Conservation (phyloP, 2,113 vertebrate genomes). For the Corythornis vintsioides region DNA sequence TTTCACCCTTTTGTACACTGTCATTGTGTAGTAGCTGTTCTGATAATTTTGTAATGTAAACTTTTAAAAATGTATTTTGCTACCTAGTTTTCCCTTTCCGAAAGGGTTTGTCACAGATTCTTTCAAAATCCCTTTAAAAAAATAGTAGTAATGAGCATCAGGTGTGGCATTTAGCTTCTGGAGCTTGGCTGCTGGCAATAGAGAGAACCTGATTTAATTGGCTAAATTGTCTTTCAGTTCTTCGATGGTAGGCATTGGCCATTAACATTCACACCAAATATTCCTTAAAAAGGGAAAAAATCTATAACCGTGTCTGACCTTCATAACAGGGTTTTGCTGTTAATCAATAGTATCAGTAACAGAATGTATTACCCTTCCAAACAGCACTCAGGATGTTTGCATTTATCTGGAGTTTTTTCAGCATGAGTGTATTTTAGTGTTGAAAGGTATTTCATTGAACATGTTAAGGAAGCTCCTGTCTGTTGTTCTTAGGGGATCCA, state of each 20-base stretch:
- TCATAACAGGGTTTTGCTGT: not conserved
- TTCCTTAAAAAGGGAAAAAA: conserved; percentile 30
- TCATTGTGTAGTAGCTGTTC: not conserved
- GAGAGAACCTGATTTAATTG: not conserved
- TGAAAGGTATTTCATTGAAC: not conserved
- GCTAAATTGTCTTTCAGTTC: not conserved
- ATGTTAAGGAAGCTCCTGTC: not conserved
- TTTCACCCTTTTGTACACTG: not conserved
- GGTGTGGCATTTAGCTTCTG: conserved; percentile 4
- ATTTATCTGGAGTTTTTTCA: not conserved
- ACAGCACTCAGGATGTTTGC: not conserved
- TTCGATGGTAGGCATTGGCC: not conserved
- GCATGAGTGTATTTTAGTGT: not conserved
- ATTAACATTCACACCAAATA: conserved; percentile 29
- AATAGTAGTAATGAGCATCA: not conserved
- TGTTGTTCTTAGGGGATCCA: not conserved
- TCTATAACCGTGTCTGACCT: conserved; percentile 43
- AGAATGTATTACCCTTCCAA: conserved; percentile 27
- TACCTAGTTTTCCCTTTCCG: not conserved
- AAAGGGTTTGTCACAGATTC: not conserved
- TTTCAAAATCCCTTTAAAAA: not conserved
- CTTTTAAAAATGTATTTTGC: not conserved
- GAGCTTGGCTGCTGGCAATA: not conserved
- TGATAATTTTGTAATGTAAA: not conserved
- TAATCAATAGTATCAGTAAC: conserved; percentile 34